Conservation (phyloP, 2,113 vertebrate genomes). For the Regulus satrapa region DNA sequence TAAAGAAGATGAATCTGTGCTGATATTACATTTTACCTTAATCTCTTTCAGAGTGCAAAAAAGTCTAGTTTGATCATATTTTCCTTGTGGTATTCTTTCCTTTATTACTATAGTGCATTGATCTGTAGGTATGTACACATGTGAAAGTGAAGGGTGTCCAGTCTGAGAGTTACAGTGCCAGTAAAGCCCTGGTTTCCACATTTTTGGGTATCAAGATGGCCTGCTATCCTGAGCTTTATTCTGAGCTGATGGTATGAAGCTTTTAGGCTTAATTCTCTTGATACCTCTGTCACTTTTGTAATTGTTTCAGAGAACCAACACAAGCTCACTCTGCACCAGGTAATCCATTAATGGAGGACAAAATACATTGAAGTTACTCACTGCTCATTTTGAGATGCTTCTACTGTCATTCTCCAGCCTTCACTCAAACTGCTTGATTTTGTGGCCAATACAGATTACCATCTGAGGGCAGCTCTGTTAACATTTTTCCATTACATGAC, state of each 20-base stretch:
- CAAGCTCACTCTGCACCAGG: background rate
- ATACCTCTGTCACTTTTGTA: background rate
- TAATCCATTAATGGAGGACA: conserved; percentile 16
- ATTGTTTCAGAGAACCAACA: background rate
- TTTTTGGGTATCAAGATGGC: background rate
- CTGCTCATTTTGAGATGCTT: background rate
- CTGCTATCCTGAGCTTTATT: background rate
- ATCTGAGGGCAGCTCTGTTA: conserved; percentile 44
- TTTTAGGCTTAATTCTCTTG: background rate
- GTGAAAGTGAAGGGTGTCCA: background rate
- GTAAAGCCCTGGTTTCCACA: background rate
- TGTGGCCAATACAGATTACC: conserved; percentile 38
- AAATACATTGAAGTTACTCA: conserved; percentile 3
- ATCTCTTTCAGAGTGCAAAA: background rate
- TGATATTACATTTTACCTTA: background rate
- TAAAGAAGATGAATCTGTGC: background rate
- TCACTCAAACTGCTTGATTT: conserved; percentile 12
- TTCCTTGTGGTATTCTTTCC: background rate
- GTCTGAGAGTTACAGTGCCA: background rate
- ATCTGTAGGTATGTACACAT: background rate
- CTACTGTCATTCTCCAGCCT: background rate
- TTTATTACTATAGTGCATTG: background rate
- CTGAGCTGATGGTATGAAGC: background rate
- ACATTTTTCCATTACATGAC: conserved; percentile 44
- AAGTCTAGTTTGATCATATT: background rate